These are phyloP conservation scores for Melikaiella ostensackeni DNA, from an alignment of 2,888 invertebrate species.

Conservation along the genomic window DNA sequence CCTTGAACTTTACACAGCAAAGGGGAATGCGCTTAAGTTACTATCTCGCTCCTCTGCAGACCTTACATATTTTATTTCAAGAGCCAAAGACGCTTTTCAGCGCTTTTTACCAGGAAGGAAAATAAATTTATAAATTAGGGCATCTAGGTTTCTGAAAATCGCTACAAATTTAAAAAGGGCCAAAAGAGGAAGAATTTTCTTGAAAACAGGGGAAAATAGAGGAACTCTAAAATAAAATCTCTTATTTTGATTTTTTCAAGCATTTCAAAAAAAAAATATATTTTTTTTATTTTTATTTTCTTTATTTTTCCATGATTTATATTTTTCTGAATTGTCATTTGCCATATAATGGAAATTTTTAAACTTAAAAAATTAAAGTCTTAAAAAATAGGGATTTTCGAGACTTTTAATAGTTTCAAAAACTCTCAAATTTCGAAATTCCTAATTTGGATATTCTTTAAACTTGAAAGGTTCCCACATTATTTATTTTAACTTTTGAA, in stretches of 20 bases:
- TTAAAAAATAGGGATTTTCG: not conserved
- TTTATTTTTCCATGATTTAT: too few relatives aligned
- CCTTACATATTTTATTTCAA: conserved; percentile 35
- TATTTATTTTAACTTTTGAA: too few relatives aligned
- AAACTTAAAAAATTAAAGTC: not conserved
- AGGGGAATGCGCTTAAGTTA: conserved; percentile 38
- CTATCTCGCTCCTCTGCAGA: conserved; percentile 30
- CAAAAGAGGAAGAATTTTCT: too few relatives aligned
- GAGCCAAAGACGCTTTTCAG: conserved; percentile 25
- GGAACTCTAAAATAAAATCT: too few relatives aligned
- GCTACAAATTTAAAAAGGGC: not conserved
- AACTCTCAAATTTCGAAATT: not conserved
- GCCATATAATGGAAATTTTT: too few relatives aligned
- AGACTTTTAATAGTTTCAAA: not conserved
- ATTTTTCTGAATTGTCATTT: too few relatives aligned
- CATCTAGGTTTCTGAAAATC: not conserved
- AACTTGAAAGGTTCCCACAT: not conserved
- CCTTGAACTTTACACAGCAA: conserved; percentile 50
- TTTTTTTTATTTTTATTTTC: too few relatives aligned
- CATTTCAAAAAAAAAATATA: too few relatives aligned
- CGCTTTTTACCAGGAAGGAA: not conserved
- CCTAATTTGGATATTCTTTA: not conserved
- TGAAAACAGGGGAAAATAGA: too few relatives aligned
- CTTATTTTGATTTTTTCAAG: too few relatives aligned
- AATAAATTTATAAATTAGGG: conserved; percentile 18